Percentiles rank a stretch among this genome's conserved stretches.
These are phyloP conservation scores for Tupiocoris notatus DNA, from an alignment of 2,888 invertebrate genomes.

Conservation along the genomic window DNA sequence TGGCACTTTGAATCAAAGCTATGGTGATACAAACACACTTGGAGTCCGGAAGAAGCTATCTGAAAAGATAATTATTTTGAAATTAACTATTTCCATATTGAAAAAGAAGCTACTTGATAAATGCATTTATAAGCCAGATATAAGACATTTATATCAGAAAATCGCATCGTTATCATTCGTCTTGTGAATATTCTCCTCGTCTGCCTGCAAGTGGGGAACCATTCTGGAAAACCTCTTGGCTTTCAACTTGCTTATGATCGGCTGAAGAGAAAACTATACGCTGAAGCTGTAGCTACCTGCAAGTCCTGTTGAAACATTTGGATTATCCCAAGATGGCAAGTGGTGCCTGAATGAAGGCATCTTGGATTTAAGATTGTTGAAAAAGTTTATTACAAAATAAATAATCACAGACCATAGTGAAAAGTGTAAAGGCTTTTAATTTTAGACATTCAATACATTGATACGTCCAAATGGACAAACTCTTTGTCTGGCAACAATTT, in stretches of 20 bases:
- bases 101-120: too few species aligned
- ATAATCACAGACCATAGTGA: neutral
- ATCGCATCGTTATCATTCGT: too few species aligned
- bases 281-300: slow-evolving; percentile 89
- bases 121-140: too few species aligned
- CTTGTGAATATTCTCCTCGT: slow-evolving; percentile 60
- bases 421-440: too few species aligned
- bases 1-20: slow-evolving; percentile 86
- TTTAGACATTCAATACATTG: slow-evolving; percentile 33
- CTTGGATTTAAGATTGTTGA: slow-evolving; percentile 64
- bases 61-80: slow-evolving; percentile 68
- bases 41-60: slow-evolving; percentile 76
- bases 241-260: slow-evolving; percentile 90
- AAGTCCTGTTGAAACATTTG: slow-evolving; percentile 76
- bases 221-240: slow-evolving; percentile 70
- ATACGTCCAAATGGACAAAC: slow-evolving; percentile 55
- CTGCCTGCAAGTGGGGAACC: slow-evolving; percentile 63
- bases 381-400: neutral
- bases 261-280: slow-evolving; percentile 82
- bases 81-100: too few species aligned
- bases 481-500: slow-evolving; percentile 64
- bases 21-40: slow-evolving; percentile 92
- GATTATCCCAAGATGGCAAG: slow-evolving; percentile 92
- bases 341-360: slow-evolving; percentile 90
- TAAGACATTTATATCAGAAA: too few species aligned